Percentiles rank a stretch among this genome's conserved stretches.
Evolutionary conservation across 2,888 invertebrate genomes (phyloP).

Genomic region (Drosophila parthenogenetica): DNA sequence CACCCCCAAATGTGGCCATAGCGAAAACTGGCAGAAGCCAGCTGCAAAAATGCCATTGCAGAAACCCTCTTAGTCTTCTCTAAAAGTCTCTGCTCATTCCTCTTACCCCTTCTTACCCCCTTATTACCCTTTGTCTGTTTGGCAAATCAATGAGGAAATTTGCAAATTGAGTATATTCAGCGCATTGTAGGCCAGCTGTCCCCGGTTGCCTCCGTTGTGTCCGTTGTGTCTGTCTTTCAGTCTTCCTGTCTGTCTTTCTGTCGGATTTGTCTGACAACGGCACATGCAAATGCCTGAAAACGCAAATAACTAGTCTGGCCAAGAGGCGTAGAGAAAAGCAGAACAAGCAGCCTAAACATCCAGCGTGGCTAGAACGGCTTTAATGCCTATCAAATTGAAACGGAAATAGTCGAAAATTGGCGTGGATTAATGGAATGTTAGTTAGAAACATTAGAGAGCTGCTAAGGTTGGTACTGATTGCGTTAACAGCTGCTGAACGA

Average conservation of each 20-base stretch:
- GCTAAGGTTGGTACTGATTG: not conserved
- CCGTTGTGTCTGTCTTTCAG: not conserved
- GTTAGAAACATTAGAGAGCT: not conserved
- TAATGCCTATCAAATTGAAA: constrained; percentile 25
- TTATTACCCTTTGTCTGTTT: constrained; percentile 49
- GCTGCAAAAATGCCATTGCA: constrained; percentile 29
- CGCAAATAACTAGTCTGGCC: constrained; percentile 56
- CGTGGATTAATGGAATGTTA: constrained; percentile 23
- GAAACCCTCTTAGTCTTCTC: constrained; percentile 19
- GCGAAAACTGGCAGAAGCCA: constrained; percentile 27
- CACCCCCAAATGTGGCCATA: constrained; percentile 5
- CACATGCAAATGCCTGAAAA: constrained; percentile 55
- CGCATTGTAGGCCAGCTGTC: constrained; percentile 54
- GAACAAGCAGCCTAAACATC: not conserved
- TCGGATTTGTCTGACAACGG: constrained; percentile 34
- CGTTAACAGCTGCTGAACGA: not conserved
- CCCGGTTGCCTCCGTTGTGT: constrained; percentile 1
- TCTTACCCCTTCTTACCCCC: not conserved
- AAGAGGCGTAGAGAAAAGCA: constrained; percentile 6
- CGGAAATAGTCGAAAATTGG: constrained; percentile 41
- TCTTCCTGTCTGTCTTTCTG: constrained; percentile 18
- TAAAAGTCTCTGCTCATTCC: not conserved
- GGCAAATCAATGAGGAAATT: constrained; percentile 77
- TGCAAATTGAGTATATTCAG: constrained; percentile 71
- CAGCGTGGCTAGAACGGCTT: constrained; percentile 2